phyloP scores from a whole-genome alignment of 2,797 vertebrate species.

The Microctenopoma lineatum region DNA sequence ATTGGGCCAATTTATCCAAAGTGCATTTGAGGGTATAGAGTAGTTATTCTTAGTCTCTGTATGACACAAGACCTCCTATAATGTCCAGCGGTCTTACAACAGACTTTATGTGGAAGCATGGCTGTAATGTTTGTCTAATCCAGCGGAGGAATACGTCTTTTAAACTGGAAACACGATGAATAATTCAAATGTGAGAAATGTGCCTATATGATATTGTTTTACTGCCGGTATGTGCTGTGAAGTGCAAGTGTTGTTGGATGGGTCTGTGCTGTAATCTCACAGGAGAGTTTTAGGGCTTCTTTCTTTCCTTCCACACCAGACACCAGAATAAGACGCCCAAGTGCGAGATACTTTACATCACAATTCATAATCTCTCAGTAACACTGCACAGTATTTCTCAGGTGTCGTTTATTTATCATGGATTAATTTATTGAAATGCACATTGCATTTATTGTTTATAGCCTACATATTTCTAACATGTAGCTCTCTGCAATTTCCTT shows the following conservation, averaged over 20 bases:
- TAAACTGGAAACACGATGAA: slow-evolving; percentile 28
- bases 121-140: neutral
- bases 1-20: slow-evolving; percentile 18
- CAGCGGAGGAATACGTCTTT: slow-evolving; percentile 2
- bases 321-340: slow-evolving; percentile 16
- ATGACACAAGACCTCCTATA: neutral
- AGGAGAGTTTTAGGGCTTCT: slow-evolving; percentile 10
- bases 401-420: neutral
- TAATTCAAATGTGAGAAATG: slow-evolving; percentile 12
- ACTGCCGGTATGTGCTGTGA: neutral
- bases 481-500: neutral
- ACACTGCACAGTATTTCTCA: neutral
- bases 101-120: neutral
- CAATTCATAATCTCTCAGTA: neutral
- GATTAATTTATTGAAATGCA: neutral
- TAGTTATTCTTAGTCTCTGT: neutral
- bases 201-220: neutral
- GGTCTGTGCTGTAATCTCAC: slow-evolving; percentile 11
- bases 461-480: neutral
- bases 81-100: neutral
- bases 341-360: neutral
- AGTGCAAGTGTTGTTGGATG: slow-evolving; percentile 9
- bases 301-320: neutral
- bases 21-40: slow-evolving; percentile 8
- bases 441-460: neutral